Evolutionary conservation across 2,113 vertebrate species (phyloP).

Genomic region (Bubo scandiacus): DNA sequence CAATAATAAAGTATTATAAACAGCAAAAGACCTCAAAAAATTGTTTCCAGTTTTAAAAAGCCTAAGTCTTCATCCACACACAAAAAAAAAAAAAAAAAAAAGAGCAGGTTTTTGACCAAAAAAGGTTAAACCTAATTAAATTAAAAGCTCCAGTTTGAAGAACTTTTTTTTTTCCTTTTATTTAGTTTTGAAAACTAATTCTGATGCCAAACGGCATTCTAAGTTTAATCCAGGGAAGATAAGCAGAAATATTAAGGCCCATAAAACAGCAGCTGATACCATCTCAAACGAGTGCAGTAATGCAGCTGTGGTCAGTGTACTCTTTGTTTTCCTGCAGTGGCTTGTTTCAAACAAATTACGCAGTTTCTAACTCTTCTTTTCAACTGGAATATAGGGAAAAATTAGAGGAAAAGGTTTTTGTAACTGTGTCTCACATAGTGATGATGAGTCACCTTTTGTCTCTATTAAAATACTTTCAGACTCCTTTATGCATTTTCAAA

Average conservation of each 20-base stretch:
- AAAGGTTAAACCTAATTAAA: slow-evolving; percentile 12
- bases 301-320: neutral
- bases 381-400: neutral
- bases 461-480: neutral
- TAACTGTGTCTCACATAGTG: neutral
- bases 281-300: neutral
- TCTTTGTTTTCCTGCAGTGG: neutral
- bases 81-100: neutral
- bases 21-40: neutral
- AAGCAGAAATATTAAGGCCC: neutral
- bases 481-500: neutral
- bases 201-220: slow-evolving; percentile 21
- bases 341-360: neutral
- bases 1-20: neutral
- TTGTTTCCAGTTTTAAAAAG: neutral
- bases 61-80: neutral
- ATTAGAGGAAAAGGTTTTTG: neutral
- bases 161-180: neutral
- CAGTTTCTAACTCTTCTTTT: neutral
- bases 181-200: slow-evolving; percentile 48
- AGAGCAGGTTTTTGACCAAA: neutral
- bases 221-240: slow-evolving; percentile 30
- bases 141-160: neutral
- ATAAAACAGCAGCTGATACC: slow-evolving; percentile 24
- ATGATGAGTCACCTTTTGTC: neutral